Evolutionary conservation across 2,797 vertebrate genomes (phyloP).

Genomic region (Lophotriccus pileatus): DNA sequence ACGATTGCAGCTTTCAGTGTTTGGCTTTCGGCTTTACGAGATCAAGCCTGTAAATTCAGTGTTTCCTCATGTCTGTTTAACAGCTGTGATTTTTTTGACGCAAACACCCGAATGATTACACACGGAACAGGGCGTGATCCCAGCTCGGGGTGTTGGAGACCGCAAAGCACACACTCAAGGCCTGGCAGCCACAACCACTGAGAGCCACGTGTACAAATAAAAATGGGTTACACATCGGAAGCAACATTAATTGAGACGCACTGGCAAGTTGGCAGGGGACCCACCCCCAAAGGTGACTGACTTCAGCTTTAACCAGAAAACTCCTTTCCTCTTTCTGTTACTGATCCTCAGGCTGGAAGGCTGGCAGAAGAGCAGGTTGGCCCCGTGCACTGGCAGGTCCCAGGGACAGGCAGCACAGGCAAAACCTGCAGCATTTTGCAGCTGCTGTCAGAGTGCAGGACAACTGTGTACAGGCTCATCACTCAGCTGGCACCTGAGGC

Average conservation of each 20-base stretch:
- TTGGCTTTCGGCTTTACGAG: not conserved
- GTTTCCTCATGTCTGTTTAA: not conserved
- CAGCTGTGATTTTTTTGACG: not conserved
- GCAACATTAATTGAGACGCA: not conserved
- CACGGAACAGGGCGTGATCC: rapidly evolving
- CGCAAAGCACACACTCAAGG: not conserved
- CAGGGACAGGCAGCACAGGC: not conserved
- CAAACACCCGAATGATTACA: not conserved
- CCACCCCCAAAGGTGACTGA: not conserved
- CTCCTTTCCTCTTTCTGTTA: not conserved
- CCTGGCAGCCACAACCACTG: not conserved
- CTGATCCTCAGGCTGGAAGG: not conserved
- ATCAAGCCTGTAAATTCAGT: not conserved
- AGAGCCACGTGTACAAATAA: not conserved
- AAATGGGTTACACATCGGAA: not conserved
- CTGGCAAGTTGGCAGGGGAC: not conserved
- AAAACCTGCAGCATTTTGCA: not conserved
- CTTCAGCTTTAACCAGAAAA: not conserved
- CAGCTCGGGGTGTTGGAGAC: not conserved
- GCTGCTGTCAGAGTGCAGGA: not conserved
- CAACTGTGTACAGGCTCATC: not conserved
- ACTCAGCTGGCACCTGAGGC: not conserved
- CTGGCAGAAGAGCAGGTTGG: not conserved
- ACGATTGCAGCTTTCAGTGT: not conserved
- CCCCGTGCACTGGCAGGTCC: rapidly evolving